Evolutionary conservation across 2,113 vertebrate species (phyloP).

Genomic region (Aplodontia rufa): DNA sequence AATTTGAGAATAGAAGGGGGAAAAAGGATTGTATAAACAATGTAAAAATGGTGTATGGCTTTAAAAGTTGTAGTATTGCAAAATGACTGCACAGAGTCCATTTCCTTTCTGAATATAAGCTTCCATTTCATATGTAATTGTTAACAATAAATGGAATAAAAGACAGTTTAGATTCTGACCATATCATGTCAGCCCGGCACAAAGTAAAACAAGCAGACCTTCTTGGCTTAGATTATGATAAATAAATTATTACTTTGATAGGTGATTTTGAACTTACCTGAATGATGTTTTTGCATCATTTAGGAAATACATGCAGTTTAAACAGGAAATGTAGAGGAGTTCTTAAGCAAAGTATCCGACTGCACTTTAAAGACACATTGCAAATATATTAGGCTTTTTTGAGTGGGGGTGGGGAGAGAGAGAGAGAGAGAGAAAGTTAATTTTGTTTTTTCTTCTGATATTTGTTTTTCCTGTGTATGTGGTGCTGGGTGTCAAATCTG

Average conservation of each 20-base stretch:
- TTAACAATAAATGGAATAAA: background rate
- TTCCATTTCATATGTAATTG: background rate
- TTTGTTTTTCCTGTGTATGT: too few relatives aligned
- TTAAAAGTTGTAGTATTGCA: background rate
- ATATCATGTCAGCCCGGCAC: background rate
- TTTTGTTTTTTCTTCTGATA: too few relatives aligned
- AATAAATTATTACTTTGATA: background rate
- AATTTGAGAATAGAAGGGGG: background rate
- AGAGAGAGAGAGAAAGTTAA: too few relatives aligned
- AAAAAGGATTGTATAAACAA: background rate
- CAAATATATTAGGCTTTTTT: background rate
- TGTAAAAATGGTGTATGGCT: background rate
- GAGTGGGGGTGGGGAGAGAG: too few relatives aligned
- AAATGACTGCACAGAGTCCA: background rate
- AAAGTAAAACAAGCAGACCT: background rate
- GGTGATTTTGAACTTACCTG: background rate
- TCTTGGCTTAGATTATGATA: background rate
- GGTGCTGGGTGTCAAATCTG: too few relatives aligned
- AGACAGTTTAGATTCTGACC: background rate
- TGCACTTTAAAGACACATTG: slow-evolving; percentile 1
- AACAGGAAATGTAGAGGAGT: background rate
- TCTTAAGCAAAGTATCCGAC: background rate
- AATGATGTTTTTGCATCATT: background rate
- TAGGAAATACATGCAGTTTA: background rate
- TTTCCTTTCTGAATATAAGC: slow-evolving; percentile 5